Evolutionary conservation across 2,888 invertebrate genomes (phyloP).

Genomic region (Druceiella hillmani): DNA sequence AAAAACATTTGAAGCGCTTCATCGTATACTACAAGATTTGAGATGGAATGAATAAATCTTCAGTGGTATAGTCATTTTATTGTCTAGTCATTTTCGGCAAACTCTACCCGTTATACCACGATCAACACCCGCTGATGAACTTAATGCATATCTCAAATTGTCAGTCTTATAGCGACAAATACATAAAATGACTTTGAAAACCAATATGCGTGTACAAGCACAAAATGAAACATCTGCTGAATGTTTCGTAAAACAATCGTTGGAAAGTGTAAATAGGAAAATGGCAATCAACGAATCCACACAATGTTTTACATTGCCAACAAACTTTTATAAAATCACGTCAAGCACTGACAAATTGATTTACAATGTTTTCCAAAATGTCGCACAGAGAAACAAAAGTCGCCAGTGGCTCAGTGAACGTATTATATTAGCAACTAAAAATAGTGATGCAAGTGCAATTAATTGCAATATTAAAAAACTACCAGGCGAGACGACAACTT

Average conservation of each 20-base stretch:
- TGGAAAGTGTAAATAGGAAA: constrained; percentile 17
- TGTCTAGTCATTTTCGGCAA: no score
- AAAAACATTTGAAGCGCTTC: no score
- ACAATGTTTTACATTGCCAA: constrained; percentile 19
- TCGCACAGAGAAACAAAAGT: constrained; percentile 25
- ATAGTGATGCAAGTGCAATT: background rate
- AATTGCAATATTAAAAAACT: constrained; percentile 2
- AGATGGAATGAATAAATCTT: no score
- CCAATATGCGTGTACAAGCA: constrained; percentile 6
- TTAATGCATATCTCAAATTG: constrained; percentile 6
- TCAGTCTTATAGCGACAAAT: constrained; percentile 2
- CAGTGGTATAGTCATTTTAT: no score
- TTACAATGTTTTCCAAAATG: constrained; percentile 28
- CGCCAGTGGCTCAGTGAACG: constrained; percentile 24
- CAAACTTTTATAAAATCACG: constrained; percentile 18
- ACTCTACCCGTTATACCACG: no score
- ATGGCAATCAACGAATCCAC: constrained; percentile 16
- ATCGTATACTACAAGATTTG: no score
- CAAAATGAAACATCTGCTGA: constrained; percentile 5
- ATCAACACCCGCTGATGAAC: constrained; percentile 6
- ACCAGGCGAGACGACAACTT: constrained; percentile 5
- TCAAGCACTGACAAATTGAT: constrained; percentile 25
- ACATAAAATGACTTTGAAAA: constrained; percentile 3
- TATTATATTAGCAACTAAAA: constrained; percentile 16
- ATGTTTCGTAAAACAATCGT: constrained; percentile 9